phyloP scores from a whole-genome alignment of 2,888 invertebrate species.

The Trilocha varians region DNA sequence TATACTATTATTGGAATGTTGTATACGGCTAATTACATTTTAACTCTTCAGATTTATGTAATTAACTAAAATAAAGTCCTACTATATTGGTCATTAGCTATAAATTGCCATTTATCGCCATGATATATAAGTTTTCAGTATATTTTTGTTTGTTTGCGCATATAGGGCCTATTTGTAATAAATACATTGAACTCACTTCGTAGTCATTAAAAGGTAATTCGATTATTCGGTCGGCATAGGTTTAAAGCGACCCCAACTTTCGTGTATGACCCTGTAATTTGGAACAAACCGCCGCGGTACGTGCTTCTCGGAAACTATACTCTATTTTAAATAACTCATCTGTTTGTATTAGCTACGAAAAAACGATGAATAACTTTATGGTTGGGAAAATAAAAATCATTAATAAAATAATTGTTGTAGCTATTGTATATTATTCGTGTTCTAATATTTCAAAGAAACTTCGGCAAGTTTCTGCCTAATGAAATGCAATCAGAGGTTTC shows the following conservation, averaged over 20 bases:
- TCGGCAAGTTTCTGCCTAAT: background rate
- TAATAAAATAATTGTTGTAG: too few species aligned
- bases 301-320: slow-evolving; percentile 41
- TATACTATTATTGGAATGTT: background rate
- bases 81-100: too few species aligned
- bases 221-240: slow-evolving; percentile 64
- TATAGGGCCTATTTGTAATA: too few species aligned
- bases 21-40: background rate
- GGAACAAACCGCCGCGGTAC: slow-evolving; percentile 28
- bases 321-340: slow-evolving; percentile 4
- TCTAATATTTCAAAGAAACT: background rate
- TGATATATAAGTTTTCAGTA: too few species aligned
- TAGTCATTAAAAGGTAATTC: slow-evolving; percentile 60
- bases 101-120: too few species aligned
- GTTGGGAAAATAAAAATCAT: too few species aligned
- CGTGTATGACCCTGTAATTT: slow-evolving; percentile 56
- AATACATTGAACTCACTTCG: slow-evolving; percentile 12
- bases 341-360: slow-evolving; percentile 2
- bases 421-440: background rate
- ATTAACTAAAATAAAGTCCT: too few species aligned
- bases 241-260: slow-evolving; percentile 51
- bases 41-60: background rate
- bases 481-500: background rate
- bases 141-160: too few species aligned
- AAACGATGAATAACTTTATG: too few species aligned